A percentile compares a stretch with the other conserved stretches of the same genome.
These are phyloP conservation scores for Halictus rubicundus DNA, from an alignment of 1,140 invertebrate genomes.

Conservation along the genomic window DNA sequence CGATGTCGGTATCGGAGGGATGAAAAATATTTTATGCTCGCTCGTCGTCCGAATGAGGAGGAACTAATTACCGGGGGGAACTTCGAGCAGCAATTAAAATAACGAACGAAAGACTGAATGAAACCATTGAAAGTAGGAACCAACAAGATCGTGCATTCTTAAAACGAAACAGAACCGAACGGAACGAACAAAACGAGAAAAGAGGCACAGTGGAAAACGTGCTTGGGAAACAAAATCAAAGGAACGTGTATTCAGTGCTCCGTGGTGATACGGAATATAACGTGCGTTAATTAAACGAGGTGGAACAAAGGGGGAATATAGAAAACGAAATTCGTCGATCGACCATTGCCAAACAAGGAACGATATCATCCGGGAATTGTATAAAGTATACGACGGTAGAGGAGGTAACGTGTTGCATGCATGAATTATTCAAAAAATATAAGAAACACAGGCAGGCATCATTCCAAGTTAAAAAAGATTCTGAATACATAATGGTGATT, in stretches of 20 bases:
- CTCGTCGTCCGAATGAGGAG: constrained; percentile 27
- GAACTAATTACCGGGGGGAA: constrained; percentile 20
- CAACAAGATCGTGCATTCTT: constrained; percentile 9
- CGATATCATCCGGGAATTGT: constrained; percentile 23
- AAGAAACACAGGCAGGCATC: constrained; percentile 55
- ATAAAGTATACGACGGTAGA: constrained; percentile 33
- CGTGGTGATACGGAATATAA: neutral
- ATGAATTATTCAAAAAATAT: constrained; percentile 55
- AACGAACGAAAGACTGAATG: constrained; percentile 4
- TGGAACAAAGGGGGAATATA: neutral
- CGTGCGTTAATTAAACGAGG: constrained; percentile 4
- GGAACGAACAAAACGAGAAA: neutral
- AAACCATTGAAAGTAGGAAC: neutral
- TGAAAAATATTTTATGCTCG: constrained; percentile 26
- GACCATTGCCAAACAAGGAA: too few relatives aligned
- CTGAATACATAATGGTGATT: constrained; percentile 51
- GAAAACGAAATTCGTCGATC: neutral
- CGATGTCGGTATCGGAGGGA: constrained; percentile 53
- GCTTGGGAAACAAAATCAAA: constrained; percentile 6
- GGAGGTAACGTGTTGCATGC: constrained; percentile 50
- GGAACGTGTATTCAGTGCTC: neutral
- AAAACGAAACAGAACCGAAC: neutral
- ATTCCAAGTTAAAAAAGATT: constrained; percentile 61
- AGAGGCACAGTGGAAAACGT: neutral
- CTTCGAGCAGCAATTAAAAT: constrained; percentile 29